Base-by-base conservation (phyloP, 2,113 vertebrate species). In the Planiliza haematocheilus region DNA sequence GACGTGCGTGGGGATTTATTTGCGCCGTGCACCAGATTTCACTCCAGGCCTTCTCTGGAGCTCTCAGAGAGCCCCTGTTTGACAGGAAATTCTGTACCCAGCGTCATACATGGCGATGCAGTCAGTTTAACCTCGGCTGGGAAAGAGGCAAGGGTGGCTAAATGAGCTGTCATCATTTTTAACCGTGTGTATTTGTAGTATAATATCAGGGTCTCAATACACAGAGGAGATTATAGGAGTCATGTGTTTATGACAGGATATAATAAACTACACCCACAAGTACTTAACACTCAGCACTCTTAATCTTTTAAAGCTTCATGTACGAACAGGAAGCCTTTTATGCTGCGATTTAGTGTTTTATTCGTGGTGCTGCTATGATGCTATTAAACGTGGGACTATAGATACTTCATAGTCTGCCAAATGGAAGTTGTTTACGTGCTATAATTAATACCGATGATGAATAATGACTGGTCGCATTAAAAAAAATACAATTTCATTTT, bases 281-380 rank as follows among this genome's bases (percentile, higher is more conserved):
- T 18, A 34, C 58, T 55, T 60, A 53, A 64, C 55, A 63, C 24
- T 18, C 45, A 14, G n/a, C 12, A 41, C 34, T 43, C 42, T 13
- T 75, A 63, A 81, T 87, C 73, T 56, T 30, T 59, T 81, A 74
- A 78, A 70, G 70, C 48, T 43, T 45, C 21, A 13, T 11, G 55
- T n/a, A 24, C 10, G 1, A 17, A 37, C 11, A 46, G 46, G 8
- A 39, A 78, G 17, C 1, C 18, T 13, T 17, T 50, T 24, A 58
- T 46, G 46, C 13, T 39, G 10, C 51, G 20, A 12, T 49, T 41
- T 56, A 7, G 39, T 38, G 18, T 18, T 17, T 13, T 4, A 18
- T 30, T 30, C 24, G 24, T 5, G 24, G 24, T 30, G 24, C 5
- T 30, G 21, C 1, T 8, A 10, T 41, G 49, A 62, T 57, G 50